Conservation (phyloP, 2,113 vertebrate genomes). For the Tyto alba region DNA sequence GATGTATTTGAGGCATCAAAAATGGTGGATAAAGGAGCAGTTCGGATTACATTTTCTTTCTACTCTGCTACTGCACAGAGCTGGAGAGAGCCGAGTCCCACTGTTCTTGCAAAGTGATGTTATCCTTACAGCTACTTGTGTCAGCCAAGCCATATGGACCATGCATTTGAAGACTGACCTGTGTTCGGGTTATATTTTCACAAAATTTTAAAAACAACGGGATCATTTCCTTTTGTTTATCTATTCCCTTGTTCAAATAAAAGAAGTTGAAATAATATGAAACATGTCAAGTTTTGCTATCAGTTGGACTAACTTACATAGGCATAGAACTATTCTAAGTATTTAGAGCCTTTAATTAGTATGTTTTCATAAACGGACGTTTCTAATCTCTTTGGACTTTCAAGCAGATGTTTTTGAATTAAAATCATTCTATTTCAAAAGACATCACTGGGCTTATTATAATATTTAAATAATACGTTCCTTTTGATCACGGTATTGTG, state of each 20-base stretch:
- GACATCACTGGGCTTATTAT: conserved; percentile 61
- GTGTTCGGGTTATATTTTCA: conserved; percentile 40
- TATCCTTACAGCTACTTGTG: conserved; percentile 50
- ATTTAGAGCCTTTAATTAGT: conserved; percentile 68
- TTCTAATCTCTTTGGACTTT: conserved; percentile 65
- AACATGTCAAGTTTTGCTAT: conserved; percentile 59
- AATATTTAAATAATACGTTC: conserved; percentile 64
- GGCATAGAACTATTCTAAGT: conserved; percentile 64
- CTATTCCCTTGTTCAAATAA: conserved; percentile 55
- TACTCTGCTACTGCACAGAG: conserved; percentile 25
- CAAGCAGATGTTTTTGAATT: conserved; percentile 69
- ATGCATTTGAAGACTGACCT: conserved; percentile 40
- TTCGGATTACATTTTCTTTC: conserved; percentile 34
- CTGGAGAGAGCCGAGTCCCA: background rate
- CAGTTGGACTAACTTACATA: conserved; percentile 58
- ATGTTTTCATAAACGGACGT: conserved; percentile 60
- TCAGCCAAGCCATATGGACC: conserved; percentile 34
- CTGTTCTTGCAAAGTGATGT: conserved; percentile 2
- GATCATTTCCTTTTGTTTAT: conserved; percentile 55
- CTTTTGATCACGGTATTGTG: conserved; percentile 72
- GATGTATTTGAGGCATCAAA: background rate
- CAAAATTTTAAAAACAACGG: conserved; percentile 43
- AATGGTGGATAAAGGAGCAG: background rate
- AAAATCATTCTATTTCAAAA: conserved; percentile 68
- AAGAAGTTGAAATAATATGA: conserved; percentile 65